A percentile compares a stretch with the other conserved stretches of the same genome.
These are phyloP conservation scores for Ryuthela nishihirai DNA, from an alignment of 2,888 invertebrate genomes.

Conservation along the genomic window DNA sequence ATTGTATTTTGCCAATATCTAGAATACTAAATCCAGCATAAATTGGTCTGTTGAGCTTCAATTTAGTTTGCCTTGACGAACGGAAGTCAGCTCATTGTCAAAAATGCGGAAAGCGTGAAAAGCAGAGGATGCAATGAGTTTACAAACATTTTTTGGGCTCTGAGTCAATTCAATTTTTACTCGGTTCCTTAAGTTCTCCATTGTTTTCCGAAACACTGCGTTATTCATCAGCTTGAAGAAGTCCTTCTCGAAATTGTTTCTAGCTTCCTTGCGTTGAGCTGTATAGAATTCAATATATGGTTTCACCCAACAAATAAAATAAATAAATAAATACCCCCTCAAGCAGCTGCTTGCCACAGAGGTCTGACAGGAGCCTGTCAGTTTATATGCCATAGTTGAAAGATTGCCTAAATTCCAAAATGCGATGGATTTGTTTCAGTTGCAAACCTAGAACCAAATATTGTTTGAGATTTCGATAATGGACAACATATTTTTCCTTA, in stretches of 20 bases:
- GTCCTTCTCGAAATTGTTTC: constrained; percentile 48
- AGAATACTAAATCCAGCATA: constrained; percentile 43
- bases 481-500: too few species aligned
- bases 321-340: too few species aligned
- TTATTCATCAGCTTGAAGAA: constrained; percentile 50
- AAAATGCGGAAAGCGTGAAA: constrained; percentile 4
- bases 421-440: too few species aligned
- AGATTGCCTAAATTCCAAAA: too few species aligned
- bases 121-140: constrained; percentile 11
- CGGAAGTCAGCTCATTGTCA: constrained; percentile 2
- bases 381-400: too few species aligned
- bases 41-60: constrained; percentile 42
- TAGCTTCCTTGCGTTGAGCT: constrained; percentile 41
- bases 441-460: too few species aligned
- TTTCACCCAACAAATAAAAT: too few species aligned
- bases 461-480: too few species aligned
- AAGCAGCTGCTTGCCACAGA: too few species aligned
- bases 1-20: constrained; percentile 45
- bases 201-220: constrained; percentile 47
- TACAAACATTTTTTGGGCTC: constrained; percentile 1
- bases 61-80: neutral
- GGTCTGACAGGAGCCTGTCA: too few species aligned
- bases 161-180: constrained; percentile 43
- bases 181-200: constrained; percentile 46
- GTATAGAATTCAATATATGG: constrained; percentile 38